Percentiles rank a stretch among this genome's conserved stretches.
Conservation (phyloP, 2,888 invertebrate genomes). For the Cosmorhoe ocellata region DNA sequence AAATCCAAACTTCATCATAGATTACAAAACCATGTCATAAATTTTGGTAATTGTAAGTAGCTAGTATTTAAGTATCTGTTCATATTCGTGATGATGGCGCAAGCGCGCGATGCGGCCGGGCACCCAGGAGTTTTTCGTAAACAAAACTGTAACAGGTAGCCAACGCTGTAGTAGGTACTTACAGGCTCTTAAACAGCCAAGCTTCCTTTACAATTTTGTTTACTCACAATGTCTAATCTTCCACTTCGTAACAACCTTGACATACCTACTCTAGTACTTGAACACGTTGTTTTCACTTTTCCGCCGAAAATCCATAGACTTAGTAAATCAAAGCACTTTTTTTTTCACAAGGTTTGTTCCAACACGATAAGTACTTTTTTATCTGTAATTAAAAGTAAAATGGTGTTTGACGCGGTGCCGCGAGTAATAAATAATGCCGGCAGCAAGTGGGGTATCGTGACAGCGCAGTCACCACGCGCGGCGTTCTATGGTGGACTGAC, state of each 20-base stretch:
- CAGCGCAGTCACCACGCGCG: slow-evolving; percentile 53
- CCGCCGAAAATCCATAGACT: slow-evolving; percentile 21
- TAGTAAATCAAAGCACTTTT: slow-evolving; percentile 9
- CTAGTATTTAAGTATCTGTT: too few relatives aligned
- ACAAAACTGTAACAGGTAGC: slow-evolving; percentile 1
- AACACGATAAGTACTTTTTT: slow-evolving; percentile 5
- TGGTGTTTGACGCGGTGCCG: slow-evolving; percentile 10
- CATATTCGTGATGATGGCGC: background rate
- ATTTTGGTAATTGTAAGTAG: too few relatives aligned
- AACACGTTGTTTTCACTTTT: slow-evolving; percentile 20
- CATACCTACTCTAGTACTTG: slow-evolving; percentile 15
- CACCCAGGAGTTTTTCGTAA: slow-evolving; percentile 3
- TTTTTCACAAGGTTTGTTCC: slow-evolving; percentile 1
- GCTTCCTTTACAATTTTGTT: slow-evolving; percentile 18
- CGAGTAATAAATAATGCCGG: slow-evolving; percentile 6
- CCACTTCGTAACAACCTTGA: slow-evolving; percentile 23
- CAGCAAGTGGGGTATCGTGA: background rate
- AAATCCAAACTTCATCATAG: too few relatives aligned
- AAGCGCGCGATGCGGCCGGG: background rate
- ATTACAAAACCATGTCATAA: too few relatives aligned
- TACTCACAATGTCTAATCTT: slow-evolving; percentile 19
- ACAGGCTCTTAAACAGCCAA: background rate
- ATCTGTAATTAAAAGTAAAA: too few relatives aligned
- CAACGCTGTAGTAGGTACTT: too few relatives aligned
- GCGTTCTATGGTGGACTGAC: slow-evolving; percentile 66